Conservation (phyloP, 2,888 invertebrate species). For the Copidosoma aretas region DNA sequence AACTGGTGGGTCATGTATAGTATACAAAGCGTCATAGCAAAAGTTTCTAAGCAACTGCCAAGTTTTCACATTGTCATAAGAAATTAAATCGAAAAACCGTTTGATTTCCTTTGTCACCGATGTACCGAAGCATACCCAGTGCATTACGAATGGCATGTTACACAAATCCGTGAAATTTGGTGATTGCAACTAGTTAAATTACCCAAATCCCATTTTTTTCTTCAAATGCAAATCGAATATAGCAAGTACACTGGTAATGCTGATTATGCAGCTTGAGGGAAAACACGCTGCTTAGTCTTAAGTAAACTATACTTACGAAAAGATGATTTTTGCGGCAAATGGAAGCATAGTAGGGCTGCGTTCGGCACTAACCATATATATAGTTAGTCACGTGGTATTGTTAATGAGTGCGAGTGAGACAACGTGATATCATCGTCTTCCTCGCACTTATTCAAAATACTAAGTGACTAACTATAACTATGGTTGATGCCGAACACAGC, state of each 20-base stretch:
- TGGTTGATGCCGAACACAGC: slow-evolving; percentile 14
- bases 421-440: no score
- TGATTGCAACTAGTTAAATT: slow-evolving; percentile 35
- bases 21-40: slow-evolving; percentile 43
- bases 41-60: slow-evolving; percentile 44
- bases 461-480: no score
- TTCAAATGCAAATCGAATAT: slow-evolving; percentile 32
- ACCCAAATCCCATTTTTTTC: slow-evolving; percentile 16
- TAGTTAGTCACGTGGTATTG: no score
- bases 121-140: slow-evolving; percentile 4
- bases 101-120: slow-evolving; percentile 12
- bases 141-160: background rate
- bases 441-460: no score
- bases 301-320: background rate
- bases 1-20: slow-evolving; percentile 55
- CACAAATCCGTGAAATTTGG: slow-evolving; percentile 27
- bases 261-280: slow-evolving; percentile 28
- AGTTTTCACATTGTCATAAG: slow-evolving; percentile 24
- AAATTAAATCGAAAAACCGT: background rate
- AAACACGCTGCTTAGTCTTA: slow-evolving; percentile 11
- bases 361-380: no score
- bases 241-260: slow-evolving; percentile 26
- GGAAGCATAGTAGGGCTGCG: background rate
- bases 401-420: no score
- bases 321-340: background rate